Percentiles rank a stretch among this genome's conserved stretches.
These are phyloP conservation scores for Porites cylindrica DNA, from an alignment of 92 coral and sea anemone genomes.

Conservation along the genomic window DNA sequence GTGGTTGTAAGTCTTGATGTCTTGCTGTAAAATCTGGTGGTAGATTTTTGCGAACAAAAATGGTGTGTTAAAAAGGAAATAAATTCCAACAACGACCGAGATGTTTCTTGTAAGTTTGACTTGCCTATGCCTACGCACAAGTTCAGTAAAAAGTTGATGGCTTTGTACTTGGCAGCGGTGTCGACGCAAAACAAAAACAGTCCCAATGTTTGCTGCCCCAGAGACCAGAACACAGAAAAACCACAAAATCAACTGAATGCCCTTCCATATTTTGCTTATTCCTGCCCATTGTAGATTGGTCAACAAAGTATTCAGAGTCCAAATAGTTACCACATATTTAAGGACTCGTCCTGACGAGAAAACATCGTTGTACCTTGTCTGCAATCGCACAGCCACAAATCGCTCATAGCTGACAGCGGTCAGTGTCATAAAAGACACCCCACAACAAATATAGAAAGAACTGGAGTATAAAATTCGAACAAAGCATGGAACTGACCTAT, in stretches of 20 bases:
- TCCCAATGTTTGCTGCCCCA: slow-evolving; percentile 7
- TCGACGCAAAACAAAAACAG: slow-evolving; percentile 10
- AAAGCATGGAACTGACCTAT: slow-evolving; percentile 32
- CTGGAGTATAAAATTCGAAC: slow-evolving; percentile 35
- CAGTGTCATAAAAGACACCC: slow-evolving; percentile 37
- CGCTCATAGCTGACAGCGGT: slow-evolving; percentile 40
- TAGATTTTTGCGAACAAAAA: slow-evolving; percentile 55
- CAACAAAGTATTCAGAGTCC: slow-evolving; percentile 3
- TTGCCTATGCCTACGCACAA: slow-evolving; percentile 14
- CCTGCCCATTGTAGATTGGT: slow-evolving; percentile 29
- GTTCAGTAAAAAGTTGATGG: not conserved
- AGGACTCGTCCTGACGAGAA: slow-evolving; percentile 24
- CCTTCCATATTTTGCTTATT: slow-evolving; percentile 8
- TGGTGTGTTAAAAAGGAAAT: slow-evolving; percentile 61
- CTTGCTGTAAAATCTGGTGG: slow-evolving; percentile 41
- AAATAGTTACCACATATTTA: slow-evolving; percentile 12
- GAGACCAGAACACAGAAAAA: slow-evolving; percentile 18
- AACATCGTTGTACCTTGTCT: slow-evolving; percentile 17
- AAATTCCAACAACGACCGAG: slow-evolving; percentile 64
- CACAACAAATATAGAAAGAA: not conserved
- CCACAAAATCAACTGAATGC: slow-evolving; percentile 19
- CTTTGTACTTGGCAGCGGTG: slow-evolving; percentile 6
- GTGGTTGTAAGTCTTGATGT: slow-evolving; percentile 44
- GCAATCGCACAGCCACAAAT: slow-evolving; percentile 1
- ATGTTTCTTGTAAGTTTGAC: slow-evolving; percentile 59